phyloP scores from a whole-genome alignment of 2,888 invertebrate genomes.

The Kryphioiulus occultus region DNA sequence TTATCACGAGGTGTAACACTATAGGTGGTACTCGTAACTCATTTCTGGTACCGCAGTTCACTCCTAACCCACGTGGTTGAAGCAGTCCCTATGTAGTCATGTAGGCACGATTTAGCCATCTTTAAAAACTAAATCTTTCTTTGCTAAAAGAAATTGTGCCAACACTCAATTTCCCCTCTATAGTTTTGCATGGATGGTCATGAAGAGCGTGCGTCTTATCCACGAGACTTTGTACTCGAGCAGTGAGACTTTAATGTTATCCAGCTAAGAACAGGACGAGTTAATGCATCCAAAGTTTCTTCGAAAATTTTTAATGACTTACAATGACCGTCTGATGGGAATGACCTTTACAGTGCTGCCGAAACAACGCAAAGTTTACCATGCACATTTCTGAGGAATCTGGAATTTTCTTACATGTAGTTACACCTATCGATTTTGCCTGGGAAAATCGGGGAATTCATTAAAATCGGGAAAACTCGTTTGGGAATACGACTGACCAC shows the following conservation, averaged over 20 bases:
- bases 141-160: not conserved
- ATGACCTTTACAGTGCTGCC: not conserved
- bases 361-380: not conserved
- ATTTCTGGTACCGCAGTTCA: too few relatives aligned
- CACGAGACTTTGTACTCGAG: not conserved
- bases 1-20: not conserved
- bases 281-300: constrained; percentile 8
- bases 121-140: not conserved
- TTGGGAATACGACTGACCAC: too few relatives aligned
- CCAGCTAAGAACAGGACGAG: not conserved
- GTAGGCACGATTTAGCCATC: not conserved
- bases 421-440: too few relatives aligned
- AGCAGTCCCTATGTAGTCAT: too few relatives aligned
- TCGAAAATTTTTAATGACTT: not conserved
- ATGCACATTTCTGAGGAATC: not conserved
- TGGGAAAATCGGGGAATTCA: too few relatives aligned
- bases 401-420: not conserved
- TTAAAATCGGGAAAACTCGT: too few relatives aligned
- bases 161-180: not conserved
- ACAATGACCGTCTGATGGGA: constrained; percentile 13
- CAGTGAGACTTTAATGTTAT: not conserved
- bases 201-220: not conserved
- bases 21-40: too few relatives aligned
- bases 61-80: too few relatives aligned
- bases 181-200: not conserved